These are phyloP conservation scores for Manis javanica DNA, from an alignment of 2,797 vertebrate species.

Conservation along the genomic window DNA sequence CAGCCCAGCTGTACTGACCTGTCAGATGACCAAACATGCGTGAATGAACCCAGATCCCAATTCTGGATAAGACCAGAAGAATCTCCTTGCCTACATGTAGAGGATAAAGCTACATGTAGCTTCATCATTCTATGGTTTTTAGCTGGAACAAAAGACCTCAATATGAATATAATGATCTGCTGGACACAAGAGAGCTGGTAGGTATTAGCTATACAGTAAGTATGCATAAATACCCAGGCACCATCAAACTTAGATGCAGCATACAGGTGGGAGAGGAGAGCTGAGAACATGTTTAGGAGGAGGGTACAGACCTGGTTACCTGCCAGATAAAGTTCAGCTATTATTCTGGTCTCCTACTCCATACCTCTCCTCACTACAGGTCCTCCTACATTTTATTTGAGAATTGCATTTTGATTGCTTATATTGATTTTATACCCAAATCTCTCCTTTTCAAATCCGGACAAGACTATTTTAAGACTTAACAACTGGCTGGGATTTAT, in stretches of 20 bases:
- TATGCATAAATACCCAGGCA: not conserved
- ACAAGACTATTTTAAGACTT: constrained; percentile 58
- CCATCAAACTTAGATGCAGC: not conserved
- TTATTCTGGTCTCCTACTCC: constrained; percentile 28
- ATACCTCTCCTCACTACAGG: not conserved
- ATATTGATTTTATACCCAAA: constrained; percentile 75
- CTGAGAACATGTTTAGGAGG: rapidly evolving
- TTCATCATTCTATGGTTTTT: not conserved
- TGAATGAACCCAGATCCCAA: not conserved
- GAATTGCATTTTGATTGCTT: constrained; percentile 59
- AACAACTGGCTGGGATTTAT: constrained; percentile 61
- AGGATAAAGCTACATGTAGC: not conserved
- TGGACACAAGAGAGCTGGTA: not conserved
- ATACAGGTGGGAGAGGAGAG: rapidly evolving
- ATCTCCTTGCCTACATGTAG: not conserved
- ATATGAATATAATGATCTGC: not conserved
- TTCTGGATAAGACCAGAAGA: not conserved
- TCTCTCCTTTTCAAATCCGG: constrained; percentile 65
- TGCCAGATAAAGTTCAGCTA: constrained; percentile 26
- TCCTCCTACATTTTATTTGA: constrained; percentile 65
- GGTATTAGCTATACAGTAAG: not conserved
- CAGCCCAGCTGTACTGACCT: not conserved
- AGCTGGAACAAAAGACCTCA: not conserved
- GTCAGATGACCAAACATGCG: not conserved
- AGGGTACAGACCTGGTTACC: not conserved